These are phyloP conservation scores for Metallyticus violacea DNA, from an alignment of 2,888 invertebrate genomes.

Conservation along the genomic window DNA sequence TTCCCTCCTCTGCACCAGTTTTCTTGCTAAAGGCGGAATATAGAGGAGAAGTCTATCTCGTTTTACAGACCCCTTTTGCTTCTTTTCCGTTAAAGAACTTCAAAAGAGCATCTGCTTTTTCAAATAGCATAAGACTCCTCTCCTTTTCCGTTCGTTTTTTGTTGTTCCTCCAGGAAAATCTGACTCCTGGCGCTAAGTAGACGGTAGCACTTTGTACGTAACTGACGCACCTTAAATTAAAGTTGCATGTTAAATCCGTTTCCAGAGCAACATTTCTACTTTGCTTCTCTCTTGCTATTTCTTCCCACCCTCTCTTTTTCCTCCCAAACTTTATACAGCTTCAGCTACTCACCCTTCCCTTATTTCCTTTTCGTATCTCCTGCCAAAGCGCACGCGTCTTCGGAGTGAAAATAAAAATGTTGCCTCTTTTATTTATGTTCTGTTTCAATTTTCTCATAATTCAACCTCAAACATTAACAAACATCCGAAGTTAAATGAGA, in stretches of 20 bases:
- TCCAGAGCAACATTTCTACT: neutral
- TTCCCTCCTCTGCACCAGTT: too few relatives aligned
- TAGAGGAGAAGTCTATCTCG: neutral
- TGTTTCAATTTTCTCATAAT: neutral
- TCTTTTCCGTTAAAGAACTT: neutral
- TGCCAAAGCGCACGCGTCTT: neutral
- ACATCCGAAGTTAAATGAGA: neutral
- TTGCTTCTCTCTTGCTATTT: neutral
- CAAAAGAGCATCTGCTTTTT: neutral
- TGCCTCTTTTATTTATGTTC: neutral
- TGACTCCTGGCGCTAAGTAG: neutral
- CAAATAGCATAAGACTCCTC: neutral
- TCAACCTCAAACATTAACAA: neutral
- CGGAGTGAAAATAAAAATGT: neutral
- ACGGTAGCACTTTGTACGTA: neutral
- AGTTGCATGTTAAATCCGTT: neutral
- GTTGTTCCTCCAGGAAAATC: neutral
- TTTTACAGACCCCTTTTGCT: neutral
- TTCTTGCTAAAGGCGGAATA: neutral
- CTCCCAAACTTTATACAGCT: neutral
- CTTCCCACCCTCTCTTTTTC: neutral
- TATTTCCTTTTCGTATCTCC: neutral
- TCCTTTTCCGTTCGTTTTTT: neutral
- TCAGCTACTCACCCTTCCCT: neutral
- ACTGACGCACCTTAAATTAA: neutral